A percentile compares a stretch with the other conserved stretches of the same genome.
Conservation (phyloP, 2,888 invertebrate genomes). For the Malacosoma neustria region DNA sequence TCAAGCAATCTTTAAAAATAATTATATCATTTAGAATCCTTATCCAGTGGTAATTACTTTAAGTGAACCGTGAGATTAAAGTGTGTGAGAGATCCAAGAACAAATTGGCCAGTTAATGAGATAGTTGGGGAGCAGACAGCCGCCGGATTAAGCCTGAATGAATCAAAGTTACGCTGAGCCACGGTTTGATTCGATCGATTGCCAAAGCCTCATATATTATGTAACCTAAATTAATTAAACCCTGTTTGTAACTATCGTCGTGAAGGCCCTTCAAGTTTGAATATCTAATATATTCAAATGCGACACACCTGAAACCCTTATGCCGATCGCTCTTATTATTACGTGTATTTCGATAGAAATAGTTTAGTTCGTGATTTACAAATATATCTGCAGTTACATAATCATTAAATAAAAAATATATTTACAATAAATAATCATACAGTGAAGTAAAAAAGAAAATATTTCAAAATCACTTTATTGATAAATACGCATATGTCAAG, state of each 20-base stretch:
- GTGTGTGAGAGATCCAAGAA: constrained; percentile 49
- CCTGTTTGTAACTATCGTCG: constrained; percentile 1
- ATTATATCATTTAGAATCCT: neutral
- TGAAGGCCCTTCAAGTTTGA: neutral
- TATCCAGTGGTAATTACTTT: neutral
- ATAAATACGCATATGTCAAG: neutral
- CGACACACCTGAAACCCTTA: neutral
- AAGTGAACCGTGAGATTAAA: constrained; percentile 44
- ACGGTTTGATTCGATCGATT: constrained; percentile 35
- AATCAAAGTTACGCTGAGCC: constrained; percentile 44
- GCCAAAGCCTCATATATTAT: constrained; percentile 21
- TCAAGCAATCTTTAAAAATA: too few species aligned
- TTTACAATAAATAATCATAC: neutral
- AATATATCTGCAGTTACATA: neutral
- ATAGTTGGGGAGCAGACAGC: constrained; percentile 44
- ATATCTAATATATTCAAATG: neutral
- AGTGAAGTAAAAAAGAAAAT: neutral
- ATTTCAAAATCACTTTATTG: neutral
- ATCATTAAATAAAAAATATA: too few species aligned
- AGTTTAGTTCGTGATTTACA: neutral
- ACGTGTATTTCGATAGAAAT: too few species aligned
- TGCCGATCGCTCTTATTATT: too few species aligned
- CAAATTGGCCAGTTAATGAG: constrained; percentile 66
- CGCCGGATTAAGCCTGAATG: constrained; percentile 51
- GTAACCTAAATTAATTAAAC: constrained; percentile 13